Base-by-base conservation (phyloP, 2,888 invertebrate genomes). In the Diarsia rubi region DNA sequence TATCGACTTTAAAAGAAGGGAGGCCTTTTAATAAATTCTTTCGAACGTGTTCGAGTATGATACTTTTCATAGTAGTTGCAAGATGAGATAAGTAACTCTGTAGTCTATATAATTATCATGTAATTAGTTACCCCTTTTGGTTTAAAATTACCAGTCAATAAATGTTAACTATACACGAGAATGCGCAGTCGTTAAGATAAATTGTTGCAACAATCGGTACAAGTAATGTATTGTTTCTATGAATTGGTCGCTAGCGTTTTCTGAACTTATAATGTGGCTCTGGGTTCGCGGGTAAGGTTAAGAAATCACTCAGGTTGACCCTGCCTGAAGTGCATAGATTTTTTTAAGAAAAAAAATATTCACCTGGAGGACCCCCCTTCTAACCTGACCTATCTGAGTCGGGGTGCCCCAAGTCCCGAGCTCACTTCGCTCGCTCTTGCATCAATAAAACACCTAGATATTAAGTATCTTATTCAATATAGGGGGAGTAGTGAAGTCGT, bases 111-210 rank as follows among this genome's bases (percentile, higher is more conserved):
- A 14, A 59, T 54, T 73, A 45, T 37, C n/a, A 37, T 14, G 37
- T 60, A 16, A 27, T 54, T 73, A 73, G 11, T 72, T 16, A 73
- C 3, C 12, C 11, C 24, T 74, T 57, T 72, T 16, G 0, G 21
- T 47, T 57, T 11, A 27, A n/a, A 27, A 37, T 27, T 27, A 19
- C 45, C n/a, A 76, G 14, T 0, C 14, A n/a, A 21, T 45, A 37
- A 52, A 44, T 21, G 21, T 44, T 9, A 54, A 5, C 16, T 21
- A 19, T 27, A 12, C 14, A n/a, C 2, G 44, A 62, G n/a, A 49
- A 62, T 60, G 11, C 19, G 24, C 19, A 42, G 12, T 27, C 42
- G 9, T 73, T 60, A 60, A 5, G 16, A 37, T 31, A 49, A 24
- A 45, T 69, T 5, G 42, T 42, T 49, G 47, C 27, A 49, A 21